These are phyloP conservation scores for Phaedon cochleariae DNA, from an alignment of 2,888 invertebrate genomes.

Conservation along the genomic window DNA sequence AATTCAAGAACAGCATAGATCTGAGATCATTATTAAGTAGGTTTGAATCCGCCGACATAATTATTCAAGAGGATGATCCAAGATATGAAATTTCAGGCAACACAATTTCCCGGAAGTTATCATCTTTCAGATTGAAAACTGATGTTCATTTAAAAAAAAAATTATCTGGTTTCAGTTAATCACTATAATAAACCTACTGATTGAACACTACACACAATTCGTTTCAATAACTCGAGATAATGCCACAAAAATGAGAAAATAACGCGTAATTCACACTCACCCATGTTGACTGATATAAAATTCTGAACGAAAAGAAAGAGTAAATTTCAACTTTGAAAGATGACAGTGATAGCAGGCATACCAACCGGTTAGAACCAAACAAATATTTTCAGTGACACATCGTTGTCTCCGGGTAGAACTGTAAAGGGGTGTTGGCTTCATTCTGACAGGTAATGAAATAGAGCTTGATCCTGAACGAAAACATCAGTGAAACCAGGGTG, in stretches of 20 bases:
- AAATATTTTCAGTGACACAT: no score
- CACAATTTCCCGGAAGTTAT: not conserved
- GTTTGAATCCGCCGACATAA: not conserved
- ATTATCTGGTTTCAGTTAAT: constrained; percentile 5
- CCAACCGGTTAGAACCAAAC: no score
- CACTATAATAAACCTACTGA: not conserved
- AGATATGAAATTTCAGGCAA: constrained; percentile 23
- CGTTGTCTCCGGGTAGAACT: no score
- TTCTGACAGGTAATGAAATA: no score
- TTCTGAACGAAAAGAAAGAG: constrained; percentile 48
- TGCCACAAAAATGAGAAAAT: constrained; percentile 40
- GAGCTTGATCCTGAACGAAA: no score
- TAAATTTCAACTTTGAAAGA: no score
- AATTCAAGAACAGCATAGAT: not conserved
- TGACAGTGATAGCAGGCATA: no score
- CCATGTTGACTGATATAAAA: constrained; percentile 58
- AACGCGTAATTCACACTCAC: constrained; percentile 53
- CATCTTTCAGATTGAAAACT: constrained; percentile 15
- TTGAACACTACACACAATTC: not conserved
- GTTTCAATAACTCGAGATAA: not conserved
- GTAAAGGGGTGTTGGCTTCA: no score
- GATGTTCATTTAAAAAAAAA: constrained; percentile 12
- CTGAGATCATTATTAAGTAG: not conserved
- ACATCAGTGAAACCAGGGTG: no score
- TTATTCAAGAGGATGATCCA: constrained; percentile 24